Evolutionary conservation across 2,113 vertebrate species (phyloP).

Genomic region (Carlito syrichta): DNA sequence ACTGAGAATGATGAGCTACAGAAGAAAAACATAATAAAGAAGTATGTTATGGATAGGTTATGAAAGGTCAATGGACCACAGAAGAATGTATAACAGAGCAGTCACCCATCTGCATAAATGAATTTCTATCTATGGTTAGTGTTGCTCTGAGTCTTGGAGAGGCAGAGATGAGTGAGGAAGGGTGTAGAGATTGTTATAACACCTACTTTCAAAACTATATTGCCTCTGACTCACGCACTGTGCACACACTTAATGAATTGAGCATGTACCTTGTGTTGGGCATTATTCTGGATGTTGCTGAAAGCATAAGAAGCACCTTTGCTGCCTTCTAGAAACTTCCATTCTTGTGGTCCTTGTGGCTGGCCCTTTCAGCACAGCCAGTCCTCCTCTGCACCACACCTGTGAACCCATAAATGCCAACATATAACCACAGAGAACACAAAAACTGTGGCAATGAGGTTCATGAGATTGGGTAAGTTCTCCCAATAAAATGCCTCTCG

Average conservation of each 20-base stretch:
- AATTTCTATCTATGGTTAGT: not conserved
- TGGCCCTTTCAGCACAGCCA: not conserved
- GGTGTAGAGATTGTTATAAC: no score
- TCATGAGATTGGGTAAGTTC: conserved; percentile 88
- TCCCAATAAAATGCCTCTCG: conserved; percentile 86
- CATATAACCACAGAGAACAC: conserved; percentile 88
- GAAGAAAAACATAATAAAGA: not conserved
- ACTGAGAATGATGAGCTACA: not conserved
- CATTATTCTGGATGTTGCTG: accelerated
- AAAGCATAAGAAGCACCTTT: not conserved
- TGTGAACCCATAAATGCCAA: not conserved
- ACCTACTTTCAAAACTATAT: not conserved
- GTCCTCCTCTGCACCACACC: no score
- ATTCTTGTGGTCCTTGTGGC: not conserved
- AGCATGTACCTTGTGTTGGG: accelerated
- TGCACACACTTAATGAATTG: not conserved
- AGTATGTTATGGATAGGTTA: no score
- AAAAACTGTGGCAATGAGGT: conserved; percentile 86
- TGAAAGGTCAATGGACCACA: accelerated
- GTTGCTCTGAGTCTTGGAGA: not conserved
- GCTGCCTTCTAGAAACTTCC: not conserved
- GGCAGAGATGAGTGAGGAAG: not conserved
- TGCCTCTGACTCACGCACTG: not conserved
- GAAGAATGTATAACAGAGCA: not conserved
- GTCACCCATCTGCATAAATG: no score